phyloP scores from a whole-genome alignment of 1,140 invertebrate genomes.

The Listronotus bonariensis region DNA sequence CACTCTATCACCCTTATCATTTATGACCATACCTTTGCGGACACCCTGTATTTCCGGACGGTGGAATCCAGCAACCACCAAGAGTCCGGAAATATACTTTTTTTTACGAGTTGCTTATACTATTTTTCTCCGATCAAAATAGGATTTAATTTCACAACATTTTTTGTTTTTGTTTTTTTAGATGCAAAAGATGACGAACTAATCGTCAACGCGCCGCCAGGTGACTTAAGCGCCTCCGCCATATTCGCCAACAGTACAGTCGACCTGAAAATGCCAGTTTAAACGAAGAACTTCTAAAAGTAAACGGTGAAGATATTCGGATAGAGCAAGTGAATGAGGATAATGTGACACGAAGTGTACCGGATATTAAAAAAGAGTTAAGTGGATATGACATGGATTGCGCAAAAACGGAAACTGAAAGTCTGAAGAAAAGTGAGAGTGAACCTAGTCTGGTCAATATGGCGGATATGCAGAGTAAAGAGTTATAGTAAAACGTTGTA shows the following conservation, averaged over 20 bases:
- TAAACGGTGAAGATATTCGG: constrained; percentile 55
- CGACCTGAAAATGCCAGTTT: constrained; percentile 78
- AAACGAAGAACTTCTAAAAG: constrained; percentile 70
- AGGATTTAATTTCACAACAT: not conserved
- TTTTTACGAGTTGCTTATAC: too few species aligned
- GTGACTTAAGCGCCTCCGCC: constrained; percentile 65
- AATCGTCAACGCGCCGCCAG: constrained; percentile 7
- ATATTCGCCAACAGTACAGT: constrained; percentile 91
- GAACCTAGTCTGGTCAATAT: constrained; percentile 46
- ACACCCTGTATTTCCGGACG: too few species aligned
- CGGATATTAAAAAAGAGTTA: constrained; percentile 52
- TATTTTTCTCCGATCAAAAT: too few species aligned
- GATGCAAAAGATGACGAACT: constrained; percentile 12
- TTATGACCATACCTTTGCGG: too few species aligned
- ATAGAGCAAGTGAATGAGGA: constrained; percentile 57
- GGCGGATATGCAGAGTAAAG: constrained; percentile 14
- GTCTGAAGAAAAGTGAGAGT: constrained; percentile 52
- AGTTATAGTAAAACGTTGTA: constrained; percentile 6
- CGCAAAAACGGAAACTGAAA: constrained; percentile 36
- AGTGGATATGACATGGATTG: constrained; percentile 53
- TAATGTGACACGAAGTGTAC: constrained; percentile 51
- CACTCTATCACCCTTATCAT: too few species aligned
- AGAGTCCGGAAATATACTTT: too few species aligned
- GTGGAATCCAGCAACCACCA: too few species aligned
- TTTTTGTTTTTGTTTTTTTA: constrained; percentile 10